phyloP scores from a whole-genome alignment of 2,113 vertebrate genomes.

The Podiceps cristatus region DNA sequence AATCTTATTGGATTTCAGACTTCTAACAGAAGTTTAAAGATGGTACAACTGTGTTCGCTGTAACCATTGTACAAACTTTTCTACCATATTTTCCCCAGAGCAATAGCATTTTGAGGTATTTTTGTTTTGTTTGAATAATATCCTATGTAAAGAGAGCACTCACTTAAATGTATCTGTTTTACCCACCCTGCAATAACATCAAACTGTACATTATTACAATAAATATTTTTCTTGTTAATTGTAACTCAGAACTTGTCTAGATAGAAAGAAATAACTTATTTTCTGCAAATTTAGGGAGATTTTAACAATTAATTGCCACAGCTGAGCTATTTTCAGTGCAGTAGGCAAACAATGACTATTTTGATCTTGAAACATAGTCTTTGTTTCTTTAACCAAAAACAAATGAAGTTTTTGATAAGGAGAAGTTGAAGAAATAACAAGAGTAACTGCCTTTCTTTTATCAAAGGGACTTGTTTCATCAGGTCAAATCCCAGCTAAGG shows the following conservation, averaged over 20 bases:
- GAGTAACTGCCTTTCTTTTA: background rate
- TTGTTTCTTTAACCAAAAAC: background rate
- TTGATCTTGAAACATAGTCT: background rate
- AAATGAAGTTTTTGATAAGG: background rate
- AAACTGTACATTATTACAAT: background rate
- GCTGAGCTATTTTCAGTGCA: background rate
- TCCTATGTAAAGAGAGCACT: background rate
- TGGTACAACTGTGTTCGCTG: accelerated
- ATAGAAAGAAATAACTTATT: background rate
- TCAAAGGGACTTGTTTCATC: background rate
- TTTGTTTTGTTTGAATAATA: background rate
- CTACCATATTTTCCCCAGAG: background rate
- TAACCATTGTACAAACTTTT: background rate
- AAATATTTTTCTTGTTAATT: background rate
- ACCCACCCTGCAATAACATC: background rate
- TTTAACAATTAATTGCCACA: background rate
- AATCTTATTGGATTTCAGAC: background rate
- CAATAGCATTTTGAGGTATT: background rate
- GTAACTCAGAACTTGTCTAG: background rate
- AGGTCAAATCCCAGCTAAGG: background rate
- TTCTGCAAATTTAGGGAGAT: background rate
- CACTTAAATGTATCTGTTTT: background rate
- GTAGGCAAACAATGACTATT: background rate
- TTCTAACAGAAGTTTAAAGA: background rate
- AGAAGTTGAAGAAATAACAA: background rate